These are phyloP conservation scores for Apodemus sylvaticus DNA, from an alignment of 2,113 vertebrate species.

Conservation along the genomic window DNA sequence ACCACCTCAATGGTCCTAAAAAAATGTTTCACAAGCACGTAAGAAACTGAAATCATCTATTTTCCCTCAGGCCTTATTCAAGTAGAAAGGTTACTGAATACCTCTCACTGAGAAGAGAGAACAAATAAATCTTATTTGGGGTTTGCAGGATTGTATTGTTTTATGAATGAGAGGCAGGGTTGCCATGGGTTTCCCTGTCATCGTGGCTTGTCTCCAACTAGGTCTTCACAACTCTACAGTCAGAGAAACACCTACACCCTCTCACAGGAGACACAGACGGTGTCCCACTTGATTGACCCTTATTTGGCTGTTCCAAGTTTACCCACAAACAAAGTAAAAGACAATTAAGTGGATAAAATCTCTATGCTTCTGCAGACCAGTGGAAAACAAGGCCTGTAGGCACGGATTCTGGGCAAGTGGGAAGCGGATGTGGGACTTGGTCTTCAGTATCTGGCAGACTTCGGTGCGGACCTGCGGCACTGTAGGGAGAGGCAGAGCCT, in stretches of 20 bases:
- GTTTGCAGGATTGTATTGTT: background rate
- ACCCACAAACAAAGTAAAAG: conserved; percentile 25
- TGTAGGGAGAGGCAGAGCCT: background rate
- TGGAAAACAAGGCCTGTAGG: background rate
- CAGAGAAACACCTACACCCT: background rate
- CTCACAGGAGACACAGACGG: background rate
- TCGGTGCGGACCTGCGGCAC: background rate
- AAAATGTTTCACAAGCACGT: conserved; percentile 34
- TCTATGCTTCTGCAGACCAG: background rate
- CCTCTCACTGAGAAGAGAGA: background rate
- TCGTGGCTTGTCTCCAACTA: background rate
- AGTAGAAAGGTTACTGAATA: conserved; percentile 21
- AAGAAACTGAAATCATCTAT: background rate
- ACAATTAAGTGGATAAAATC: background rate
- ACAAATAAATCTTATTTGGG: background rate
- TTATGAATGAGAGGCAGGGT: background rate
- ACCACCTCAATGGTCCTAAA: background rate
- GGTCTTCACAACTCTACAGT: background rate
- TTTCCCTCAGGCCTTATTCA: conserved; percentile 37
- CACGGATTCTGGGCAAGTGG: background rate
- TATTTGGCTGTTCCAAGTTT: conserved; percentile 10
- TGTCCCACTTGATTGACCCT: background rate
- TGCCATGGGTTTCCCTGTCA: background rate
- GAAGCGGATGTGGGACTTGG: background rate
- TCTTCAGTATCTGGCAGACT: background rate